Conservation (phyloP, 2,888 invertebrate genomes). For the Himalopsyche japonica region DNA sequence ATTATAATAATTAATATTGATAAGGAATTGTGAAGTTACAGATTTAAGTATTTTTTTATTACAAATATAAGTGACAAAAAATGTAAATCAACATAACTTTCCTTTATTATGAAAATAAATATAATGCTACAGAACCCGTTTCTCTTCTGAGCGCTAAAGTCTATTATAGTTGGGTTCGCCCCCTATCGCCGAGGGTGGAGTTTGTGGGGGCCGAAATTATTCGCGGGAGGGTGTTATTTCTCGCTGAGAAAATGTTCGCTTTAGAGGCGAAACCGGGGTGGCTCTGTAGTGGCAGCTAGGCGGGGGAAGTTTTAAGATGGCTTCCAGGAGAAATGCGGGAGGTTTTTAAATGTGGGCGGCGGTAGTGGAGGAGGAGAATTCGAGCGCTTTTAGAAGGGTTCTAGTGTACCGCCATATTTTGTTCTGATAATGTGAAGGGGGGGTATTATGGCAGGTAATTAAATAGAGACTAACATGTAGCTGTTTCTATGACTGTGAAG, state of each 20-base stretch:
- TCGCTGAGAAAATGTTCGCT: conserved; percentile 23
- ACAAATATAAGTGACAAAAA: too few species aligned
- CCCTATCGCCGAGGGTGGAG: background rate
- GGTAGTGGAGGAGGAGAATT: background rate
- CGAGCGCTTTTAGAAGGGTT: background rate
- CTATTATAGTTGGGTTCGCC: background rate
- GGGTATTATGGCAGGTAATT: background rate
- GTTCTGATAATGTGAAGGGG: background rate
- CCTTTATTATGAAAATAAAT: too few species aligned
- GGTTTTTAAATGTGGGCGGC: background rate
- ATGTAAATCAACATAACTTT: too few species aligned
- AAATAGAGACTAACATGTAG: background rate
- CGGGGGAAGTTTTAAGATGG: conserved; percentile 31
- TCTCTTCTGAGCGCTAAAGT: too few species aligned
- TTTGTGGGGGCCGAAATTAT: background rate
- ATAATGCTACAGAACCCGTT: too few species aligned
- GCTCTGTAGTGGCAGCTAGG: background rate
- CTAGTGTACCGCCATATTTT: background rate
- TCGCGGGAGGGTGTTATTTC: background rate
- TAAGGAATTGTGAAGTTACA: too few species aligned
- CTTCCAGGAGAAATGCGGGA: conserved; percentile 18
- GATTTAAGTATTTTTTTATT: too few species aligned
- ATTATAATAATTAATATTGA: too few species aligned
- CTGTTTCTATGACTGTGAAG: too few species aligned
- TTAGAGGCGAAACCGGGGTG: conserved; percentile 22